Evolutionary conservation across 2,888 invertebrate genomes (phyloP), one percentile per base, ranked within the genome.

Genomic region (Caenorhabditis afra): DNA sequence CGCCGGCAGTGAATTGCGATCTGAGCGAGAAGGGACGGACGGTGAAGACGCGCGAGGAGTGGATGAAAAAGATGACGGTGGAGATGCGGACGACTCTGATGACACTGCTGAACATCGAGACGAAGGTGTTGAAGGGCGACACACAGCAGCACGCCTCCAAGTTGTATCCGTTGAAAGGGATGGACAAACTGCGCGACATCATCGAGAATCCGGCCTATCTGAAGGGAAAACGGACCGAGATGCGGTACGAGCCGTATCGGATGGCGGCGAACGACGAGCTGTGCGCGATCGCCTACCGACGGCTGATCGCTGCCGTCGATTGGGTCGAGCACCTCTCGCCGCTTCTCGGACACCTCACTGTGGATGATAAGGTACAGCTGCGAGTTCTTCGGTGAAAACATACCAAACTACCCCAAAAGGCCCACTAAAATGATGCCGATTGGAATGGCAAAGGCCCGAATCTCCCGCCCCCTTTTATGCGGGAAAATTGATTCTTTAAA

Each of bases 301-400:
- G 89, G 22, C 61, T 89, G 52, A 87, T 89, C 5, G 89, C 89
- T 1, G 87, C 88, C n/a, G 85, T 89, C 50, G 89, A 89, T 78
- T 89, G 89, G 89, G 87, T 89, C 10, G 87, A 88, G 44, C 50
- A 77, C 29, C 58, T 89, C 37, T 80, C 87, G 0, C 88, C 88
- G 22, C 55, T 88, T 45, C 75, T 89, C 39, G 83, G 81, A 23
- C 82, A 81, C 23, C 58, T 88, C 8, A 76, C 77, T 3, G 68
- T 75, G 0, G 86, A 89, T 20, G 89, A 89, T 67, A 83, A 84
- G 78, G 86, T 86, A n/a, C 49, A n/a, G n/a, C n/a, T n/a, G n/a
- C n/a, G n/a, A n/a, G n/a, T n/a, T n/a, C n/a, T n/a, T n/a, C n/a
- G n/a, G n/a, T n/a, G n/a, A n/a, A n/a, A n/a, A n/a, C n/a, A n/a